Percentiles rank a stretch among this genome's conserved stretches.
Conservation (phyloP, 1,140 invertebrate genomes). For the Drosophila tani region DNA sequence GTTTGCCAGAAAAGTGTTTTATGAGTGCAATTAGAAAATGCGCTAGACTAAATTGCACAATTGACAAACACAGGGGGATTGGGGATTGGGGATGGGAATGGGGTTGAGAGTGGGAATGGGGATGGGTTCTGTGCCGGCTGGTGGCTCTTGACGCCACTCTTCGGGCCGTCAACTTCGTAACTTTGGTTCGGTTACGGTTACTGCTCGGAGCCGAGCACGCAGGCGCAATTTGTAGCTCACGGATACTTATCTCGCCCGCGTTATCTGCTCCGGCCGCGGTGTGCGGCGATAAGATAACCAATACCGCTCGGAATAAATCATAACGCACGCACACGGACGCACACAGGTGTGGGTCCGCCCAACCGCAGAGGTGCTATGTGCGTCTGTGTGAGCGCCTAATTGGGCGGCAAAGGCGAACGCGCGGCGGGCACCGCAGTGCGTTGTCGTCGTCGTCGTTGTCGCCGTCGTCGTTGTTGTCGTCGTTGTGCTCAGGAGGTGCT, state of each 20-base stretch:
- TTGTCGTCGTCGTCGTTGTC: constrained; percentile 60
- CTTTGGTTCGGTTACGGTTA: neutral
- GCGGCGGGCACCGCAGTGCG: constrained; percentile 69
- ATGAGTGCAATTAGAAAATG: constrained; percentile 80
- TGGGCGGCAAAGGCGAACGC: constrained; percentile 78
- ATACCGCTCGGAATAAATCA: constrained; percentile 80
- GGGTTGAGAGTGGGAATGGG: constrained; percentile 2
- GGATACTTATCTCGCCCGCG: constrained; percentile 68
- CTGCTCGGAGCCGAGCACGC: constrained; percentile 52
- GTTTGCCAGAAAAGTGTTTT: constrained; percentile 81
- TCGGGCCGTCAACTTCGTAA: constrained; percentile 13
- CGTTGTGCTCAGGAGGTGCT: constrained; percentile 36
- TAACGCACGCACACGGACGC: constrained; percentile 66
- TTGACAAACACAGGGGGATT: constrained; percentile 63
- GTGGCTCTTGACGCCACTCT: constrained; percentile 33
- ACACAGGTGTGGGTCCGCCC: constrained; percentile 59
- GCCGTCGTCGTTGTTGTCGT: constrained; percentile 51
- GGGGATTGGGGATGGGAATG: neutral
- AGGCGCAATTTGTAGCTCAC: constrained; percentile 82
- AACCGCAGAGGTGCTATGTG: constrained; percentile 64
- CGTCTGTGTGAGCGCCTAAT: constrained; percentile 70
- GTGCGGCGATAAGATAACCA: constrained; percentile 74
- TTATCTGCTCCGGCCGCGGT: constrained; percentile 54
- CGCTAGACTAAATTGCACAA: constrained; percentile 77
- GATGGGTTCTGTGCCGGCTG: constrained; percentile 26